Evolutionary conservation across 1,140 invertebrate species (phyloP).

Genomic region (Drosophila kanapiae): DNA sequence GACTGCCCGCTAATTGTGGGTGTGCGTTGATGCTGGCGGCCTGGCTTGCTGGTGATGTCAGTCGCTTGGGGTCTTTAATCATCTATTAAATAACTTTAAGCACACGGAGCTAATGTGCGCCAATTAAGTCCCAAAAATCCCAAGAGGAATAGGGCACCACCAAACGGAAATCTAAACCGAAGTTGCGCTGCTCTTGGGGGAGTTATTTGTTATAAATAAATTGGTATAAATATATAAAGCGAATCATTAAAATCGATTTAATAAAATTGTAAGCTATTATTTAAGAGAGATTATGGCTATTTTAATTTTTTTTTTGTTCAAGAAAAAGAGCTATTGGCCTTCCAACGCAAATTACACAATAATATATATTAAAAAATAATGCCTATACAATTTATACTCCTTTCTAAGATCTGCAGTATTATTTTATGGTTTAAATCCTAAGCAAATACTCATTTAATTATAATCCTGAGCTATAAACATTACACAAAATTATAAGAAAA

Average conservation of each 20-base stretch:
- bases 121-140: slow-evolving; percentile 33
- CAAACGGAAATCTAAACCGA: background rate
- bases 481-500: background rate
- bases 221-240: background rate
- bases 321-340: no score
- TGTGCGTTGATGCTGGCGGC: slow-evolving; percentile 45
- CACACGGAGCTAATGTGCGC: slow-evolving; percentile 21
- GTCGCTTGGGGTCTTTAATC: slow-evolving; percentile 47
- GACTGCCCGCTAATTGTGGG: slow-evolving; percentile 55
- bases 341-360: background rate
- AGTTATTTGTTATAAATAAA: background rate
- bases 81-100: slow-evolving; percentile 52
- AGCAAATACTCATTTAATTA: no score
- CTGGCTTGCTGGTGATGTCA: slow-evolving; percentile 27
- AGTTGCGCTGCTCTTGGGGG: background rate
- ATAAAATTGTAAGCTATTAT: background rate
- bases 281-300: background rate
- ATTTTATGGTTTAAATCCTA: background rate
- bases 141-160: background rate
- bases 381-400: background rate
- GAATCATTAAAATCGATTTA: background rate
- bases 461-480: background rate
- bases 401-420: background rate
- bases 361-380: background rate
- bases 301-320: background rate